Evolutionary conservation across 1,140 invertebrate species (phyloP), one percentile per base, ranked within the genome.

Genomic region (Cydia splendana): DNA sequence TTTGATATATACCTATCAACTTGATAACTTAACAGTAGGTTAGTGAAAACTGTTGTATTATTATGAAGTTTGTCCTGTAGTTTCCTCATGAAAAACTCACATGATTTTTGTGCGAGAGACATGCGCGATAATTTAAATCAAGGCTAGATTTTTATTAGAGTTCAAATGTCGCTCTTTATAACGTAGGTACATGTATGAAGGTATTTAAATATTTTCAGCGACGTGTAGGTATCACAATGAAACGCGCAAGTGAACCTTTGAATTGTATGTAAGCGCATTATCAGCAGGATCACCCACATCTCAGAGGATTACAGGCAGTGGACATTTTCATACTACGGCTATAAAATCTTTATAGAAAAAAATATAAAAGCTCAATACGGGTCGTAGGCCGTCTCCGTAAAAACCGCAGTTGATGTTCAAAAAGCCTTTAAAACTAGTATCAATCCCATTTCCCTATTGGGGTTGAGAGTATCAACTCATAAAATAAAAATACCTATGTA

Each of bases 391-490:
- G 67, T 78, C 83, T 77, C 80, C 82, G 83, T 90, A 89, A 88
- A 88, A 84, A 86, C 82, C 81, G 81, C 83, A 80, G 82, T 88
- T 91, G 84, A 88, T 85, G 86, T 86, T 86, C 85, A 87, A 91
- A 90, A 88, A 90, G 84, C 84, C 84, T 84, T 90, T 85, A 87
- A 90, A 90, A 90, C 87, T 87, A 90, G 85, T 90, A 88, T 85
- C 87, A 91, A 90, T 91, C 90, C 91, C 91, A 91, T 92, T 91
- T 92, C 88, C 85, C 87, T 90, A 91, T 89, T 87, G 87, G 84
- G 81, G 85, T 85, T 84, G 85, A 82, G 86, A 85, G 87, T 91
- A 88, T 90, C 87, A 89, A 87, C 82, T 86, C 85, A 84, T 88
- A 89, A 90, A 90, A 91, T 91, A 90, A 90, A 90, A 91, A 90